phyloP scores from a whole-genome alignment of 2,888 invertebrate genomes.

The Caenorhabditis parvicauda region DNA sequence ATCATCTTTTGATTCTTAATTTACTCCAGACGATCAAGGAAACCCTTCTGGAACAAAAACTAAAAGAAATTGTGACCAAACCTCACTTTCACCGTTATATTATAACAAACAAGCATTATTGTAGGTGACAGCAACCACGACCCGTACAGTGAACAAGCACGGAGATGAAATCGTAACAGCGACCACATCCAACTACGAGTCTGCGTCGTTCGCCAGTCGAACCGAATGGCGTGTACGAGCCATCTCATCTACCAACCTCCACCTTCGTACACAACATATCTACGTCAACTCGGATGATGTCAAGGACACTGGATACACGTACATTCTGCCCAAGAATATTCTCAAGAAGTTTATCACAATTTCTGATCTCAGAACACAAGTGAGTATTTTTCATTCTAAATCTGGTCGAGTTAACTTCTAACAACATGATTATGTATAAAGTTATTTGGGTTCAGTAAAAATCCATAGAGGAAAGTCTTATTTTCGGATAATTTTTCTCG shows the following conservation, averaged over 20 bases:
- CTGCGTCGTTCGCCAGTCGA: constrained; percentile 94
- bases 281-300: constrained; percentile 99
- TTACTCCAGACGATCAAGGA: not conserved
- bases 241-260: constrained; percentile 72
- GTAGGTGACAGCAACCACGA: constrained; percentile 96
- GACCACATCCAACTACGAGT: constrained; percentile 97
- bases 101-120: too few species aligned
- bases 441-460: too few species aligned
- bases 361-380: constrained; percentile 91
- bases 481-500: too few species aligned
- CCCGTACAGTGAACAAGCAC: constrained; percentile 96
- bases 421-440: too few species aligned
- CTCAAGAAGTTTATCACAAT: constrained; percentile 98
- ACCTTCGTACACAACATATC: constrained; percentile 91
- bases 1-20: not conserved
- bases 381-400: constrained; percentile 64
- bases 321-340: constrained; percentile 81
- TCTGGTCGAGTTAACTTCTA: too few species aligned
- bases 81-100: not conserved
- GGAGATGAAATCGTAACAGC: constrained; percentile 99
- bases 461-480: too few species aligned
- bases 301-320: constrained; percentile 96
- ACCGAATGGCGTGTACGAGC: constrained; percentile 95
- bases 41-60: not conserved
- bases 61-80: too few species aligned